These are phyloP conservation scores for Moxostoma hubbsi DNA, from an alignment of 2,797 vertebrate genomes.

Conservation along the genomic window DNA sequence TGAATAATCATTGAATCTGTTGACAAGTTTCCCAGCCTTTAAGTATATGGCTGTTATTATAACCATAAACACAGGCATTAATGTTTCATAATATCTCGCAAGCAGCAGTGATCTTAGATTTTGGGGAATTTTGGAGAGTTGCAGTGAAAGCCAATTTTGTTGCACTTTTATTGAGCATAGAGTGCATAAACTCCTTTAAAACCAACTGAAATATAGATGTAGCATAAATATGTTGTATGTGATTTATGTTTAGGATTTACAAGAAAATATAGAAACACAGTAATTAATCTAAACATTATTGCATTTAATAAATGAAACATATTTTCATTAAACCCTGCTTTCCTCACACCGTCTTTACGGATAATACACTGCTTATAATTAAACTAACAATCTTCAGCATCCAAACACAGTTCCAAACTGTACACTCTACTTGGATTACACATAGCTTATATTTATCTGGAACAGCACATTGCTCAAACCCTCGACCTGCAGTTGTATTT, in stretches of 20 bases:
- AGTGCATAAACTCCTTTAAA: constrained; percentile 16
- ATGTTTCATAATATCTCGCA: constrained; percentile 10
- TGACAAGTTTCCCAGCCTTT: not conserved
- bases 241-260: constrained; percentile 54
- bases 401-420: constrained; percentile 53
- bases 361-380: constrained; percentile 55
- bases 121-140: not conserved
- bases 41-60: constrained; percentile 7
- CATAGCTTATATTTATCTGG: constrained; percentile 41
- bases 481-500: constrained; percentile 36
- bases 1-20: constrained; percentile 19
- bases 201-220: constrained; percentile 40
- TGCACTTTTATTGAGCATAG: constrained; percentile 31
- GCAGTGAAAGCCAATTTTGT: constrained; percentile 7
- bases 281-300: constrained; percentile 73
- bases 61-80: constrained; percentile 11
- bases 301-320: constrained; percentile 67
- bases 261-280: constrained; percentile 57
- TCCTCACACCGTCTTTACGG: constrained; percentile 58
- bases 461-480: constrained; percentile 59
- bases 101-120: constrained; percentile 13
- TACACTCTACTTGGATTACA: constrained; percentile 49
- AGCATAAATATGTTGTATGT: constrained; percentile 43
- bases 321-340: constrained; percentile 70
- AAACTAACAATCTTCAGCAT: constrained; percentile 41